Evolutionary conservation across 2,113 vertebrate species (phyloP).

Genomic region (Phalacrocorax aristotelis): DNA sequence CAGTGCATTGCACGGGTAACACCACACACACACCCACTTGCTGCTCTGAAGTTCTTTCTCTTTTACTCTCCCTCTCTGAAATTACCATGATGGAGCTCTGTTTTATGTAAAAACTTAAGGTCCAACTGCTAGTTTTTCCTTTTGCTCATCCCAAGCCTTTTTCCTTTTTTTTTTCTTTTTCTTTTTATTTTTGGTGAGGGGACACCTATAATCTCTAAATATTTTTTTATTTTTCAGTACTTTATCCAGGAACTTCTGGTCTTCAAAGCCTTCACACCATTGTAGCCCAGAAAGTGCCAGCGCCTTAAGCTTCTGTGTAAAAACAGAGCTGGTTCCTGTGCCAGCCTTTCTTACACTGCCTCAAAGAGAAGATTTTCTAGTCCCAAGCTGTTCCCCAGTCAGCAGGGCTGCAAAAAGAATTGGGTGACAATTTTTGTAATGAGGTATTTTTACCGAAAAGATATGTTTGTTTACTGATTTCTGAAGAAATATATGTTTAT

Average conservation of each 20-base stretch:
- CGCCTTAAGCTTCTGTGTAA: not conserved
- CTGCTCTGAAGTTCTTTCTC: not conserved
- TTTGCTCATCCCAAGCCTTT: not conserved
- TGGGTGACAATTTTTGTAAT: not conserved
- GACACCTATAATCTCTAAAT: not conserved
- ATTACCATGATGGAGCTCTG: not conserved
- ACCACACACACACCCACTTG: not conserved
- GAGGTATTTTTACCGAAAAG: not conserved
- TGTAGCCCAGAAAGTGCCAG: not conserved
- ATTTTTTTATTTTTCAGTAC: not conserved
- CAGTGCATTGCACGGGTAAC: not conserved
- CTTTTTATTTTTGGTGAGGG: not conserved
- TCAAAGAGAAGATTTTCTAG: not conserved
- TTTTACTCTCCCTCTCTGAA: not conserved
- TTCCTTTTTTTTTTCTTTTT: accelerated
- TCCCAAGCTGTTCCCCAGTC: not conserved
- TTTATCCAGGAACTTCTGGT: not conserved
- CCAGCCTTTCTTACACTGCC: not conserved
- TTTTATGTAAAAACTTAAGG: not conserved
- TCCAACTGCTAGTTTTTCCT: not conserved
- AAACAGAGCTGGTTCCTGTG: not conserved
- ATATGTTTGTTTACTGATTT: not conserved
- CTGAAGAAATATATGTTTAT: not conserved
- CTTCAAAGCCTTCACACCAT: not conserved
- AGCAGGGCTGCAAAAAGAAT: not conserved